Percentiles rank a stretch among this genome's conserved stretches.
Conservation (phyloP, 2,888 invertebrate genomes). For the Diarsia rubi region DNA sequence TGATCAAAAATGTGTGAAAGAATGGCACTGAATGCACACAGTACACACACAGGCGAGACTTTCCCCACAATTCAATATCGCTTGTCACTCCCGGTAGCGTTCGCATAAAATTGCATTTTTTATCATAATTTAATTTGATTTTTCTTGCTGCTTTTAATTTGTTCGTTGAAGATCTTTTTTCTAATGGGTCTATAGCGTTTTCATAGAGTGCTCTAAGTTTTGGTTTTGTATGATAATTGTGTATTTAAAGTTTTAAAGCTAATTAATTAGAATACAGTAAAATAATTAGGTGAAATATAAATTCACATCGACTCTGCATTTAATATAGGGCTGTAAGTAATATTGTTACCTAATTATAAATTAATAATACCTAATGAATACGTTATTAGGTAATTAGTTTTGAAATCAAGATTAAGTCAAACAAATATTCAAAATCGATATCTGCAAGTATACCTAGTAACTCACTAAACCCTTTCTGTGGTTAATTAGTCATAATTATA, state of each 20-base stretch:
- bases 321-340: too few species aligned
- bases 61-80: constrained; percentile 88
- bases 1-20: constrained; percentile 90
- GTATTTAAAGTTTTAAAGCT: background rate
- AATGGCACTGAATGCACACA: constrained; percentile 81
- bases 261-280: background rate
- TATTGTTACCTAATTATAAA: background rate
- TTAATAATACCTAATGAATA: background rate
- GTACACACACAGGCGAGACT: constrained; percentile 77
- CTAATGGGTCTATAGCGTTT: background rate
- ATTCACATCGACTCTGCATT: background rate
- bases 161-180: constrained; percentile 34
- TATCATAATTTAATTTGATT: constrained; percentile 56
- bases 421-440: background rate
- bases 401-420: too few species aligned
- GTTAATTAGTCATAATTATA: too few species aligned
- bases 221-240: background rate
- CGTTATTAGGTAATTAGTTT: background rate
- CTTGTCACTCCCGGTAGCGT: constrained; percentile 87
- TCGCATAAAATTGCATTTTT: constrained; percentile 73
- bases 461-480: background rate
- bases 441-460: background rate
- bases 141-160: constrained; percentile 32
- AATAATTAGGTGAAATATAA: background rate
- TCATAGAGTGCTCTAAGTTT: background rate